Conservation (phyloP, 1,140 invertebrate species). For the Coelopa frigida region DNA sequence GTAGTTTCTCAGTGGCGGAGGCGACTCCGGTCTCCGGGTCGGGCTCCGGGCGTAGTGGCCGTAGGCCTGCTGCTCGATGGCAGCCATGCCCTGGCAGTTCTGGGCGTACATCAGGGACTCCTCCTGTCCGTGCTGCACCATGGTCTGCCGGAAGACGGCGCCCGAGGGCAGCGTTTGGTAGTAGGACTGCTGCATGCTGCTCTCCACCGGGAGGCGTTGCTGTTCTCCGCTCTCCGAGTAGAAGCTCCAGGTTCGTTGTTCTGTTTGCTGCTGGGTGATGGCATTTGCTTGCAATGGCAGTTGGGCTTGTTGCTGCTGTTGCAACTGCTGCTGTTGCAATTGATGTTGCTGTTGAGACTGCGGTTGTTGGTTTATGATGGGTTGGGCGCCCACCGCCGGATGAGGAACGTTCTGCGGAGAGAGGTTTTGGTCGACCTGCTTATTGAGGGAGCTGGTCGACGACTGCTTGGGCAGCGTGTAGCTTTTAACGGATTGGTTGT, state of each 20-base stretch:
- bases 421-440: slow-evolving; percentile 28
- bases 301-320: slow-evolving; percentile 25
- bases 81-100: slow-evolving; percentile 38
- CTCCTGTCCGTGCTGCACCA: slow-evolving; percentile 32
- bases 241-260: slow-evolving; percentile 41
- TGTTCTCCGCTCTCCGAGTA: slow-evolving; percentile 28
- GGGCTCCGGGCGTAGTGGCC: slow-evolving; percentile 43
- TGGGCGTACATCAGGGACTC: slow-evolving; percentile 34
- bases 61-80: slow-evolving; percentile 40
- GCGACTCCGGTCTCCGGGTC: slow-evolving; percentile 54
- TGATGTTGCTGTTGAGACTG: slow-evolving; percentile 15
- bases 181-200: slow-evolving; percentile 43
- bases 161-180: slow-evolving; percentile 47
- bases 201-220: slow-evolving; percentile 34
- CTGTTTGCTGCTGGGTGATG: slow-evolving; percentile 39
- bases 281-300: slow-evolving; percentile 21
- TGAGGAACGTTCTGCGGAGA: slow-evolving; percentile 37
- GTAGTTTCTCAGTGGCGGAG: slow-evolving; percentile 56
- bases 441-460: slow-evolving; percentile 17
- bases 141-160: slow-evolving; percentile 43
- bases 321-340: slow-evolving; percentile 2
- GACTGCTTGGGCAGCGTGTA: slow-evolving; percentile 38
- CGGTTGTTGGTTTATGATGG: slow-evolving; percentile 12
- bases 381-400: slow-evolving; percentile 11
- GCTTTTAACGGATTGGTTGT: slow-evolving; percentile 34